Base-by-base conservation (phyloP, 1,140 invertebrate species). In the Delia radicum region DNA sequence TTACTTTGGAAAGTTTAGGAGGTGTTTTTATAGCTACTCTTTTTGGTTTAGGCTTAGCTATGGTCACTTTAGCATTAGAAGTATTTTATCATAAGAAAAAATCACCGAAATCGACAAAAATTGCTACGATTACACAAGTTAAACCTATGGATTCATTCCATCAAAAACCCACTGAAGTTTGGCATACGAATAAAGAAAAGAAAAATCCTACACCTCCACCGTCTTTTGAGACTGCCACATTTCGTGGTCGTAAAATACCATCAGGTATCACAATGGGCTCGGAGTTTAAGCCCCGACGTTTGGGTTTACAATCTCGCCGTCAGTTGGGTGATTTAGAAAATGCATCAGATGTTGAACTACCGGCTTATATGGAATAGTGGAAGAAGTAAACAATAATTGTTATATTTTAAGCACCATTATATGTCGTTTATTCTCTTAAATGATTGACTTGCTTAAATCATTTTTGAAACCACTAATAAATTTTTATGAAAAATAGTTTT, bases 11-110 rank as follows among this genome's bases (percentile, higher is more conserved):
- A 78, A 95, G 94, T 88, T 90, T 96, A 78, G 94, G 95, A 77
- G 95, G 94, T 6, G 94, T 96, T 3, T 96, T 96, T 79, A 96
- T 96, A 77, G 94, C 94, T 2, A 96, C 94, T 0, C 86, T 96
- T 0, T 94, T 94, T 81, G 95, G 94, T 0, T 86, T 96, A 4
- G 91, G 91, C 0, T 80, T 96, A 33, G 94, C 94, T 0, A 94
- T 96, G 92, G 81, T 95, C 4, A 95, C 94, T 0, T 86, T 96
- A 12, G 92, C 89, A 0, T 91, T 91, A 76, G 94, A 96, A 84
- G 91, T 96, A 0, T 87, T 94, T 33, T 94, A 94, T 80, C 93
- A 95, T 81, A 91, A 91, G 48, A 55, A 55, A 55, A 55, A 55
- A 55, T 21, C 24, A 77, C 88, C 89, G n/a, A 79, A 81, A 74